Base-by-base conservation (phyloP, 1,140 invertebrate species). In the Pygmarrhopalites habei region DNA sequence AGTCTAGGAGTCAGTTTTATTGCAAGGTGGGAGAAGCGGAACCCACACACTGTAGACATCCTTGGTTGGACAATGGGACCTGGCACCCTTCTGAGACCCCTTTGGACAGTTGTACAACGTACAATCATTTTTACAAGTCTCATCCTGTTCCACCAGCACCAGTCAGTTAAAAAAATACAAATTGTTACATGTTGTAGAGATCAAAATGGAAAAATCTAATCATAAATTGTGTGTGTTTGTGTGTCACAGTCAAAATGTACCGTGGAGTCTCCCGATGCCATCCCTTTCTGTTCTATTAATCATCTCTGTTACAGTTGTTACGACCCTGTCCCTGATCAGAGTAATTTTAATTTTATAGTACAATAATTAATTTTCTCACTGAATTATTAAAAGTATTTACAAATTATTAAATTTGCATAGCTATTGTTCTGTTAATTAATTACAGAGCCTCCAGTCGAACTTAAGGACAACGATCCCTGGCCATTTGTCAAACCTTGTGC, bases 381-480 rank as follows among this genome's bases (percentile, higher is more conserved):
- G n/a, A n/a, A n/a, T n/a, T n/a, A n/a, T n/a, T n/a, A n/a, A n/a
- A n/a, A n/a, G n/a, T n/a, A n/a, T n/a, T n/a, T n/a, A n/a, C n/a
- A n/a, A n/a, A n/a, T n/a, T n/a, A n/a, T n/a, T n/a, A n/a, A n/a
- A n/a, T n/a, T n/a, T n/a, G n/a, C n/a, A n/a, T n/a, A n/a, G n/a
- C n/a, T n/a, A n/a, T n/a, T n/a, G n/a, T n/a, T n/a, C n/a, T n/a
- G n/a, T n/a, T n/a, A n/a, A n/a, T n/a, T n/a, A n/a, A n/a, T n/a
- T n/a, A n/a, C n/a, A n/a, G n/a, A n/a, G 5, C 19, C 56, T 14
- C 67, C 67, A 0, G 67, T 68, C 3, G 63, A 62, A 47, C 53
- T 68, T 59, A 44, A 49, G 30, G 67, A 68, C 30, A 49, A 55
- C 28, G 67, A 68, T 41, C 67, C 67, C 14, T 68, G 67, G 67